Base-by-base conservation (phyloP, 2,113 vertebrate species). In the Ploceus nigricollis region DNA sequence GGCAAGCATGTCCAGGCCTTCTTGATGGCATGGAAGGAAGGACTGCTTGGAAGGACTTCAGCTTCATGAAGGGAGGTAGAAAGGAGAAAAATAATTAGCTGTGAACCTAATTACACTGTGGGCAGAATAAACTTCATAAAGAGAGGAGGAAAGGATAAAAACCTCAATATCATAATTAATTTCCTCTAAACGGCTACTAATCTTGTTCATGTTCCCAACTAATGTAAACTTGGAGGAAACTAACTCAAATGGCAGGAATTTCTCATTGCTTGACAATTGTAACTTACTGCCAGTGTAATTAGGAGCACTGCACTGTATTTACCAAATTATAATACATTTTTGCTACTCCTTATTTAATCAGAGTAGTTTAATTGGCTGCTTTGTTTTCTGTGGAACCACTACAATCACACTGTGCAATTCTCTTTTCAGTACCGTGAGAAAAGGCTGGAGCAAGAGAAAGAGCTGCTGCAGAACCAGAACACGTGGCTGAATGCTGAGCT, bases 391-490 rank as follows among this genome's bases (percentile, higher is more conserved):
- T 82, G 81, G 35, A 69, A 44, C 11, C 15, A 30, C 6, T 68
- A 7, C 18, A 53, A 4, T 88, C 42, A 58, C 12, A 25, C 33
- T 56, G 2, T 39, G 28, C 21, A 16, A 79, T 92, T 87, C 57
- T 31, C 83, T 85, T 57, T 84, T 54, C 86, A 99, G 99, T 99
- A 99, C 96, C 99, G 99, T 60, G 99, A 99, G 96, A 99, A 99
- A 87, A 99, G 99, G 17, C 98, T 99, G 98, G 99, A 99, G 30
- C 99, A 99, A 95, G 99, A 99, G 92, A 99, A 99, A 64, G 99
- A 99, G 85, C 98, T 99, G 35, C 96, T 99, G 4, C 97, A 98
- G 90, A 98, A 86, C 85, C 99, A 99, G 56, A 99, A 98, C 80
- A 98, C 98, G 3, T 99, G 99, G 99, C 96, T 99, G 92, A 99